phyloP scores from a whole-genome alignment of 1,140 invertebrate genomes.

The Branchinecta lynchi region DNA sequence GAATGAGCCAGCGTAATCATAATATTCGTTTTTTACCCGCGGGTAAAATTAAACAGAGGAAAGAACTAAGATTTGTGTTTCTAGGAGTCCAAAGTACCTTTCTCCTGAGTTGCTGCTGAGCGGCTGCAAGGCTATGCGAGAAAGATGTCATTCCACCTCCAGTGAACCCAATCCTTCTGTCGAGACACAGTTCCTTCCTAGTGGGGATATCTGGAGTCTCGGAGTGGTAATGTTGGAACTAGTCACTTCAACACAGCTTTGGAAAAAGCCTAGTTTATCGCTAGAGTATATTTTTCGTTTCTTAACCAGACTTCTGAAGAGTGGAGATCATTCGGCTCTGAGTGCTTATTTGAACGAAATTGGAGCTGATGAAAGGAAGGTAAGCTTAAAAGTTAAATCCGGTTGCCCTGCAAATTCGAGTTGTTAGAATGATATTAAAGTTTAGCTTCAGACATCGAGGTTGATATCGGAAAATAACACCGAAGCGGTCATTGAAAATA shows the following conservation, averaged over 20 bases:
- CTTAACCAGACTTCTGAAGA: not conserved
- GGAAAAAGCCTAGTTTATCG: conserved; percentile 38
- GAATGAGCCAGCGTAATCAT: too few species aligned
- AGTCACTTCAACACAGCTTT: conserved; percentile 42
- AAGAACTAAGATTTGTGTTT: not conserved
- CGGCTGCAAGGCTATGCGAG: conserved; percentile 27
- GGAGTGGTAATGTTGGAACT: conserved; percentile 72
- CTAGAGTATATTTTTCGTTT: not conserved
- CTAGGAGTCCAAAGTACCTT: conserved; percentile 55
- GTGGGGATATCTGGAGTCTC: conserved; percentile 79
- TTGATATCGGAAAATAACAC: too few species aligned
- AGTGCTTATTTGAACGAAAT: not conserved
- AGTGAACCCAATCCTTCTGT: not conserved
- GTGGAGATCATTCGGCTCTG: not conserved
- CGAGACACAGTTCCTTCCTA: conserved; percentile 30
- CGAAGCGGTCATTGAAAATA: too few species aligned
- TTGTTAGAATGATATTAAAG: too few species aligned
- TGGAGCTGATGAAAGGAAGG: not conserved
- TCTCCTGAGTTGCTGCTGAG: conserved; percentile 66
- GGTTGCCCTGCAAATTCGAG: too few species aligned
- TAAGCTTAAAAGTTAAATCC: not conserved
- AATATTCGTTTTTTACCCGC: too few species aligned
- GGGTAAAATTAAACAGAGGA: too few species aligned
- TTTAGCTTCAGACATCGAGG: too few species aligned
- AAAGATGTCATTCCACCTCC: conserved; percentile 30